Evolutionary conservation across 2,797 vertebrate genomes (phyloP), one percentile per base, ranked within the genome.

Genomic region (Sciurus carolinensis): DNA sequence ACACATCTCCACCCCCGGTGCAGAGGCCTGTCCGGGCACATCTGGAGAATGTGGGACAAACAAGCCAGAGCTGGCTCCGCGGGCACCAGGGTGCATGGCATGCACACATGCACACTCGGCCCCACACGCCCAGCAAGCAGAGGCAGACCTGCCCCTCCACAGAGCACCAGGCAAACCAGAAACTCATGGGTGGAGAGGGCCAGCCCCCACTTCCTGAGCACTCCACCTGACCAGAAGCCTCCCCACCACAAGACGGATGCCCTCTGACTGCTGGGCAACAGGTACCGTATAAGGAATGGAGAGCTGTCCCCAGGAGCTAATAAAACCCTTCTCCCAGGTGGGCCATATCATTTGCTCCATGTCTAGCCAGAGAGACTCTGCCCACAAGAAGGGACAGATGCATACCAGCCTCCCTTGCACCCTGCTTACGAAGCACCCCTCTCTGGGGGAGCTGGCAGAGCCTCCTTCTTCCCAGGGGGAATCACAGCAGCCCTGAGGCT

Each of bases 21-120:
- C 88, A 66, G 85, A 92, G 97, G 92, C 98, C 91, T 94, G 98
- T 93, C 91, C 64, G 12, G 97, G 88, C 97, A 3, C 67, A 97
- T 79, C 80, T 87, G 79, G 95, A 97, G 98, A 98, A 97, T 44
- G 94, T 92, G 89, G 96, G 91, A 94, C 92, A 96, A 91, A 87
- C 0, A 15, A 97, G 96, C 66, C 7, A 0, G 33, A 42, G 64
- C 91, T 7, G 28, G 67, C 77, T 11, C 1, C 0, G 3, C 54
- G 64, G 64, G 79, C 3, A 1, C 64, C 2, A 39, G 36, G 22
- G 17, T 0, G 4, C 80, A 14, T 8, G 0, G 52, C 3, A 1
- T 39, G 54, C 28, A 44, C 14, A 12, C 14, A 2, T n/a, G 30
- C 75, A 57, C 42, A 33, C 17, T 0, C 33, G 11, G 0, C 11